phyloP scores from a whole-genome alignment of 2,888 invertebrate species.

The Omphaloscelis lunosa region DNA sequence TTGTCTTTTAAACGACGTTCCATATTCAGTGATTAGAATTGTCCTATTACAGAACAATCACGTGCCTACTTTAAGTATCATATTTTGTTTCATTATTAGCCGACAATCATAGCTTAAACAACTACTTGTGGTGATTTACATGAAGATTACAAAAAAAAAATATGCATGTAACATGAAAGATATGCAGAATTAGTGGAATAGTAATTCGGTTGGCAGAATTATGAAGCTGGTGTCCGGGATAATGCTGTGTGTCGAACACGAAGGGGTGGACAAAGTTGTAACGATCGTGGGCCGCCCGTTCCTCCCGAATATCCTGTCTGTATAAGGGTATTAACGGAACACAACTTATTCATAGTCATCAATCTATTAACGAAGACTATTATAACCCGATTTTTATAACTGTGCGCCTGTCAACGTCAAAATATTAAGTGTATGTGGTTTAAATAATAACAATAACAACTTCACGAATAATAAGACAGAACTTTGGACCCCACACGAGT shows the following conservation, averaged over 20 bases:
- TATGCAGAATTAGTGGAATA: not conserved
- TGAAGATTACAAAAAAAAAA: not conserved
- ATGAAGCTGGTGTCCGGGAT: constrained; percentile 19
- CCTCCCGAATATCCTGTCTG: constrained; percentile 21
- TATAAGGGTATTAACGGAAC: constrained; percentile 30
- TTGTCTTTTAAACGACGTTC: not conserved
- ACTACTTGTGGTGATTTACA: not conserved
- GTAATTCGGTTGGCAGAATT: constrained; percentile 15
- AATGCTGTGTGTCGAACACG: constrained; percentile 20
- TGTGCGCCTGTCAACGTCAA: too few relatives aligned
- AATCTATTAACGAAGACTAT: constrained; percentile 15
- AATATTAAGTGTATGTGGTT: too few relatives aligned
- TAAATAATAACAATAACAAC: too few relatives aligned
- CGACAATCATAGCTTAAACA: not conserved
- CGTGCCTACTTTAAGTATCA: not conserved
- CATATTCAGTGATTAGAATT: not conserved
- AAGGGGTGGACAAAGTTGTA: constrained; percentile 34
- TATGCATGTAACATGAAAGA: too few relatives aligned
- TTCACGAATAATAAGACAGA: too few relatives aligned
- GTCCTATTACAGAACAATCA: not conserved
- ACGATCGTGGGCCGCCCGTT: constrained; percentile 21
- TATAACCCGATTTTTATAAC: too few relatives aligned
- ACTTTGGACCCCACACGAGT: too few relatives aligned
- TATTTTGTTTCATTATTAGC: constrained; percentile 1
- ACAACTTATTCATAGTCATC: constrained; percentile 22